phyloP scores from a whole-genome alignment of 1,140 invertebrate genomes.

The Micrasema minimum region DNA sequence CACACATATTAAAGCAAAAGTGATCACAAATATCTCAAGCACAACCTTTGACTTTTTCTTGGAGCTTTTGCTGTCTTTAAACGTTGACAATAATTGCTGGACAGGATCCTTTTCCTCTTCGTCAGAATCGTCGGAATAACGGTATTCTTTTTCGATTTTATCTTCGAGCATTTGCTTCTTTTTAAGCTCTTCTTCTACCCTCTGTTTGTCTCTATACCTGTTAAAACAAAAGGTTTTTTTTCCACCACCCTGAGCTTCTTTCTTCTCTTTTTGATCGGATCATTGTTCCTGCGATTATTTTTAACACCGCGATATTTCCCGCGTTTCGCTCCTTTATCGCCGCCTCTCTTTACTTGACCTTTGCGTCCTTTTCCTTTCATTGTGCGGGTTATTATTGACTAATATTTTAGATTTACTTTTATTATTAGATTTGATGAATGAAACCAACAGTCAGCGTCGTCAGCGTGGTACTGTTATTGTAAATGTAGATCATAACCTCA shows the following conservation, averaged over 20 bases:
- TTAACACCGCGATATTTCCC: conserved; percentile 33
- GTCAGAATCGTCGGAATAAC: conserved; percentile 61
- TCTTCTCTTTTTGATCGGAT: conserved; percentile 54
- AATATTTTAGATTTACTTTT: no score
- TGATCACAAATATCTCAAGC: no score
- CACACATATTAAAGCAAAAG: no score
- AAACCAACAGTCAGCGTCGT: no score
- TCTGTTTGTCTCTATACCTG: conserved; percentile 64
- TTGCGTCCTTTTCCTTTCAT: conserved; percentile 34
- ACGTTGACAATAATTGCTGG: conserved; percentile 68
- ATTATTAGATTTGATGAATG: no score
- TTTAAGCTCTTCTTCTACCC: conserved; percentile 59
- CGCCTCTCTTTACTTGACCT: conserved; percentile 6
- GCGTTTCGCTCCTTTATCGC: conserved; percentile 33
- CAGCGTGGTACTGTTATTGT: conserved; percentile 6
- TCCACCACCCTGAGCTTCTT: conserved; percentile 54
- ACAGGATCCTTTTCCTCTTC: conserved; percentile 68
- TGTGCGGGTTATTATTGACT: conserved; percentile 5
- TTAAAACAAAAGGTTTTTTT: conserved; percentile 65
- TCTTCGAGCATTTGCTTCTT: conserved; percentile 60
- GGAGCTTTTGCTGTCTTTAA: conserved; percentile 54
- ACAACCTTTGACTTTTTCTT: conserved; percentile 49
- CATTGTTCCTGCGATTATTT: conserved; percentile 29
- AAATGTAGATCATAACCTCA: conserved; percentile 27
- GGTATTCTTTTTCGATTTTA: conserved; percentile 55